These are phyloP conservation scores for Hydroisotoma schaefferi DNA, from an alignment of 2,888 invertebrate species.

Conservation along the genomic window DNA sequence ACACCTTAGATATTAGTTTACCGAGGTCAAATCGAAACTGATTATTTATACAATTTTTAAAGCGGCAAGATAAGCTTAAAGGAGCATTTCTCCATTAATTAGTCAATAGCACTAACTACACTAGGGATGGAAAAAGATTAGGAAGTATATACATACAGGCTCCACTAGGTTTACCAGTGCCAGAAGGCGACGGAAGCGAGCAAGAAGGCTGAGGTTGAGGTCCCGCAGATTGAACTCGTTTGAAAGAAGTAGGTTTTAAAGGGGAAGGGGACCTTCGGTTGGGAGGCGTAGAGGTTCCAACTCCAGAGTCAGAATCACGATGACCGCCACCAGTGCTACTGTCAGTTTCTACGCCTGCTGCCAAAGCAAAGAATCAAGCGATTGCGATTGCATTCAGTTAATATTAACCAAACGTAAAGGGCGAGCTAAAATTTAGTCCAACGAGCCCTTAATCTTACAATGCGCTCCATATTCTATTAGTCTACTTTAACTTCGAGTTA, in stretches of 20 bases:
- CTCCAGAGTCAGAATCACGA: conserved; percentile 46
- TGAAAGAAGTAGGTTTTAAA: not conserved
- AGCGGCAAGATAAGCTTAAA: conserved; percentile 2
- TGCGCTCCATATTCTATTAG: too few relatives aligned
- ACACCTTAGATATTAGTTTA: conserved; percentile 5
- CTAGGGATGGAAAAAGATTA: not conserved
- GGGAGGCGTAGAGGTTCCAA: conserved; percentile 47
- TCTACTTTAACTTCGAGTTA: too few relatives aligned
- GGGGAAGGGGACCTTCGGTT: conserved; percentile 40
- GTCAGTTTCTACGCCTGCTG: conserved; percentile 41
- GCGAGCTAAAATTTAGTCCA: too few relatives aligned
- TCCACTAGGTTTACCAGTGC: conserved; percentile 42
- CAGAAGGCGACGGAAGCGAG: conserved; percentile 47
- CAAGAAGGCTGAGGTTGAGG: conserved; percentile 45
- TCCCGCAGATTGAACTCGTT: conserved; percentile 9
- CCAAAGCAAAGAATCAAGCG: conserved; percentile 27
- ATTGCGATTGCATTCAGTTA: conserved; percentile 7
- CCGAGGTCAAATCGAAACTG: not conserved
- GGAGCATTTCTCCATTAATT: too few relatives aligned
- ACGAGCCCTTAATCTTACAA: too few relatives aligned
- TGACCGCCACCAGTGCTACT: conserved; percentile 34
- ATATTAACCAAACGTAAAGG: too few relatives aligned
- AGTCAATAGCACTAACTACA: not conserved
- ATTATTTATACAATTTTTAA: not conserved
- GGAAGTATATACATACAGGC: conserved; percentile 22